Conservation (phyloP, 2,113 vertebrate species). For the Leucopsar rothschildi region DNA sequence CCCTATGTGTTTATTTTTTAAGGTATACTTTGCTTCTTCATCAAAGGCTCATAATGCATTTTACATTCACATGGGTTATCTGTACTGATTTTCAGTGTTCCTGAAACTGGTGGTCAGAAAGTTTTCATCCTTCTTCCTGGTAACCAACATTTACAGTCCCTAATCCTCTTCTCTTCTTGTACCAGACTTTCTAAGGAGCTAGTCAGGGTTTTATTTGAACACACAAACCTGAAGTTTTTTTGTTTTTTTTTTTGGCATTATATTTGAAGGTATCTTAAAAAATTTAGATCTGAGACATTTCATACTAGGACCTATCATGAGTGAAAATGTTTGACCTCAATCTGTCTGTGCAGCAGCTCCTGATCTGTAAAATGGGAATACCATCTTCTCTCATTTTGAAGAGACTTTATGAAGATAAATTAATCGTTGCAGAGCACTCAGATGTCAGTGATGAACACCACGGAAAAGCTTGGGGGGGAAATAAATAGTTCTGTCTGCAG, state of each 20-base stretch:
- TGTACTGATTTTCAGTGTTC: background rate
- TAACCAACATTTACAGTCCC: background rate
- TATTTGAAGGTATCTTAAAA: background rate
- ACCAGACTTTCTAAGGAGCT: background rate
- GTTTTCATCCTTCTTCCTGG: background rate
- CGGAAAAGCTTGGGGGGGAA: constrained; percentile 31
- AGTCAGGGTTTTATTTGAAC: background rate
- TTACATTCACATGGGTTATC: background rate
- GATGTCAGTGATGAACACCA: constrained; percentile 59
- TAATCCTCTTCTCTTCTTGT: background rate
- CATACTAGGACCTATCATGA: constrained; percentile 6
- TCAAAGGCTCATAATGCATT: background rate
- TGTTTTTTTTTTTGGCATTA: background rate
- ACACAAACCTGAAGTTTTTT: background rate
- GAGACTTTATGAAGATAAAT: constrained; percentile 58
- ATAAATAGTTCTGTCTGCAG: constrained; percentile 42
- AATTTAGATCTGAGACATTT: constrained; percentile 34
- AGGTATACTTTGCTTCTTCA: background rate
- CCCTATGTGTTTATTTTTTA: background rate
- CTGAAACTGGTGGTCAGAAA: background rate
- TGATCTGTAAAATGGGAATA: constrained; percentile 53
- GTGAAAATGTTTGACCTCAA: constrained; percentile 51
- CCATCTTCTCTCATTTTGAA: constrained; percentile 44
- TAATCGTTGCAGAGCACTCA: constrained; percentile 49
- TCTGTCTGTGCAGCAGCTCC: constrained; percentile 51